Evolutionary conservation across 2,113 vertebrate genomes (phyloP).

Genomic region (Centropristis striata): DNA sequence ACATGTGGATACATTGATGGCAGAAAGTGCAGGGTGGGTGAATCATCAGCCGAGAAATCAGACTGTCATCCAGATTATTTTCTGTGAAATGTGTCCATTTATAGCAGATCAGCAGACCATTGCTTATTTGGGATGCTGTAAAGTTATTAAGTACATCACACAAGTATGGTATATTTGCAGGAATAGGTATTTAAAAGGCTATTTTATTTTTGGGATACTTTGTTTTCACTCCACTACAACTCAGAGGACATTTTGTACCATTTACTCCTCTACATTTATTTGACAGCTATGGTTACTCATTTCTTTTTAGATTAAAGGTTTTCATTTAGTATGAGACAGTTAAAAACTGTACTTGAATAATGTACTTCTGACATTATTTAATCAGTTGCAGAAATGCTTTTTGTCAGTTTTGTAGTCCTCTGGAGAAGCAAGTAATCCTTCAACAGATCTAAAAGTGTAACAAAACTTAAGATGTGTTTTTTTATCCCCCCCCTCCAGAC

Average conservation of each 20-base stretch:
- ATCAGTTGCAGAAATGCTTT: neutral
- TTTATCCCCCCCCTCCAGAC: neutral
- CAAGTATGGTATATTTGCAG: neutral
- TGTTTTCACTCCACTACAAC: neutral
- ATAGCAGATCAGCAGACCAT: conserved; percentile 15
- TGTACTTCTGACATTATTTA: neutral
- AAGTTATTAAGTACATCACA: neutral
- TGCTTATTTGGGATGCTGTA: conserved; percentile 11
- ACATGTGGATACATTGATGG: conserved; percentile 11
- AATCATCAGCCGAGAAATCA: conserved; percentile 2
- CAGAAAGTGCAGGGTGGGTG: conserved; percentile 9
- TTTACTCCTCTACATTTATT: neutral
- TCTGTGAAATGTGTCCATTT: conserved; percentile 33
- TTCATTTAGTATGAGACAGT: too few species aligned
- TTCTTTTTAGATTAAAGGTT: neutral
- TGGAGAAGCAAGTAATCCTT: neutral
- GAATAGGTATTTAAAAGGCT: neutral
- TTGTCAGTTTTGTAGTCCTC: neutral
- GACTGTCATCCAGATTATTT: conserved; percentile 27
- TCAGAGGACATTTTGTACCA: too few species aligned
- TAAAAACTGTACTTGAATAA: too few species aligned
- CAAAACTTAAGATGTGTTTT: neutral
- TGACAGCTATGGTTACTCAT: neutral
- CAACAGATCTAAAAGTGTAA: neutral
- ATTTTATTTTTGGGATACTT: neutral